A percentile compares a stretch with the other conserved stretches of the same genome.
phyloP scores from a whole-genome alignment of 2,888 invertebrate species.

The Orgyia antiqua region DNA sequence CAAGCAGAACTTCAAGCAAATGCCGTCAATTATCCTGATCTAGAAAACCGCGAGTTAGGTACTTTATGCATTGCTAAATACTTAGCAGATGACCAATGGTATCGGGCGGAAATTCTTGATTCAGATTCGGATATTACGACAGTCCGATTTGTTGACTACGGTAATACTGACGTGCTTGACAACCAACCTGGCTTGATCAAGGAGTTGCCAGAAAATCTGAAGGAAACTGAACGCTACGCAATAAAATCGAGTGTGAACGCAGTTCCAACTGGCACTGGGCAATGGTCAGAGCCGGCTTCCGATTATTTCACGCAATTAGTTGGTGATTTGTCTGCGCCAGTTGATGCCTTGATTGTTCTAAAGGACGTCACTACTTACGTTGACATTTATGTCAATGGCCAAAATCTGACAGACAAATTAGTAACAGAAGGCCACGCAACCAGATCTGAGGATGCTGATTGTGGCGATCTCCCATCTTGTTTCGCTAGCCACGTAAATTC shows the following conservation, averaged over 20 bases:
- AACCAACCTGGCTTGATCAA: constrained; percentile 80
- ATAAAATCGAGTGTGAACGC: constrained; percentile 83
- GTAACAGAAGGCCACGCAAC: constrained; percentile 78
- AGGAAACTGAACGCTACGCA: constrained; percentile 75
- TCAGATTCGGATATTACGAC: constrained; percentile 86
- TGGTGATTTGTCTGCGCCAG: constrained; percentile 67
- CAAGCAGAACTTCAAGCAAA: constrained; percentile 82
- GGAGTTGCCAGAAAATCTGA: constrained; percentile 78
- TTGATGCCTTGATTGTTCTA: constrained; percentile 75
- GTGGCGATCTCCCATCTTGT: constrained; percentile 78
- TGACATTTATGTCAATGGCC: constrained; percentile 79
- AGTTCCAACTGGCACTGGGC: constrained; percentile 78
- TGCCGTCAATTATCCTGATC: constrained; percentile 66
- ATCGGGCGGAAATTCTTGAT: constrained; percentile 92
- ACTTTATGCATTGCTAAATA: constrained; percentile 87
- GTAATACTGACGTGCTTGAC: constrained; percentile 86
- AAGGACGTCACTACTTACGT: constrained; percentile 81
- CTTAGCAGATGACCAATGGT: constrained; percentile 92
- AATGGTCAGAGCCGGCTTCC: constrained; percentile 82
- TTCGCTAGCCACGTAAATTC: constrained; percentile 86
- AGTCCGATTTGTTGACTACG: constrained; percentile 87
- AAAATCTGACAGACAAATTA: constrained; percentile 80
- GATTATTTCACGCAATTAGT: constrained; percentile 73
- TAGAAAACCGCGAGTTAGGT: constrained; percentile 79
- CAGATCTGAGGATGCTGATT: constrained; percentile 69